These are phyloP conservation scores for Mormyrops attenuatus DNA, from an alignment of 2,797 vertebrate species.

Conservation along the genomic window DNA sequence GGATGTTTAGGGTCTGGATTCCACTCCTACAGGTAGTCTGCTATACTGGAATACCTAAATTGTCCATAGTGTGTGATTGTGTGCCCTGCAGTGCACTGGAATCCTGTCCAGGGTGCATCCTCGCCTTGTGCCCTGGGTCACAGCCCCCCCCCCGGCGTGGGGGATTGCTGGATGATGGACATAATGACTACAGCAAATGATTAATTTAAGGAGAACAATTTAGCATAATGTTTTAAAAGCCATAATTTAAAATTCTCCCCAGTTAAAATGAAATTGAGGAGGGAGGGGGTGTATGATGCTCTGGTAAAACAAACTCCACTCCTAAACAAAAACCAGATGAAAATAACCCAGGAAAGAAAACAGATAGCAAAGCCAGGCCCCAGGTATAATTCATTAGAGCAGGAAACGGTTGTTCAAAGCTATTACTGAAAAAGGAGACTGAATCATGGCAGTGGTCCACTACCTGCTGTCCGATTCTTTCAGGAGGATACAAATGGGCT, in stretches of 20 bases:
- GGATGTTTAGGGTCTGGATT: background rate
- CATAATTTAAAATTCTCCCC: conserved; percentile 8
- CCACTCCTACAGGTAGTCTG: background rate
- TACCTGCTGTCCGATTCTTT: conserved; percentile 30
- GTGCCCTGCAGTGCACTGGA: background rate
- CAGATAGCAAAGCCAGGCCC: background rate
- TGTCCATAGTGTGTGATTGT: background rate
- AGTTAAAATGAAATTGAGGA: background rate
- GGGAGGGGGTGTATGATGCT: background rate
- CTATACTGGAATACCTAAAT: background rate
- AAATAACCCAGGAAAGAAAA: conserved; percentile 8
- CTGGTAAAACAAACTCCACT: conserved; percentile 9
- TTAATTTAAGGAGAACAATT: background rate
- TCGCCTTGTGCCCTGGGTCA: no score
- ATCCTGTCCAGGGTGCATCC: background rate
- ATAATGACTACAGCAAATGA: background rate
- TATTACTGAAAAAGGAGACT: conserved; percentile 37
- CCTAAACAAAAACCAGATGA: conserved; percentile 16
- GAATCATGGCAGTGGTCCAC: conserved; percentile 42
- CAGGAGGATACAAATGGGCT: conserved; percentile 37
- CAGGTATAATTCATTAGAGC: conserved; percentile 29
- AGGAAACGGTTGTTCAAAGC: conserved; percentile 35
- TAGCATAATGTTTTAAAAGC: conserved; percentile 9
- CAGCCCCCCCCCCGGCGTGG: no score
- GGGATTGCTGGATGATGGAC: no score